These are phyloP conservation scores for Schizopygopsis malacanthus DNA, from an alignment of 2,797 vertebrate genomes.

Conservation along the genomic window DNA sequence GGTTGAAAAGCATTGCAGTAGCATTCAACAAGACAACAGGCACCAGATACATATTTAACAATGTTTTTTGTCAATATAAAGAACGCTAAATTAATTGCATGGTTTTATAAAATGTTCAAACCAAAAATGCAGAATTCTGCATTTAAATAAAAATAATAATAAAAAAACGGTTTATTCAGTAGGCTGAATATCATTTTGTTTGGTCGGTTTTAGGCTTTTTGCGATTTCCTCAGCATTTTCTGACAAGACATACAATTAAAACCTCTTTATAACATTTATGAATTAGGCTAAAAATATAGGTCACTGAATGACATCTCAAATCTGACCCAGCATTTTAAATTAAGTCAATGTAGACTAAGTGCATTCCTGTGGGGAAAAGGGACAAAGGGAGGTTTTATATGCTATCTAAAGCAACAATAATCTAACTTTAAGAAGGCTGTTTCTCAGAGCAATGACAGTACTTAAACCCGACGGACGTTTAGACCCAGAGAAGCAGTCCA, in stretches of 20 bases:
- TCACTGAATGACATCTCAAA: neutral
- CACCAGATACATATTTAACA: too few species aligned
- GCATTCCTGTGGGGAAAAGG: neutral
- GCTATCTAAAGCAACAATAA: neutral
- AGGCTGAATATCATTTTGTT: neutral
- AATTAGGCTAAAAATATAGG: neutral
- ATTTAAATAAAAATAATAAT: too few species aligned
- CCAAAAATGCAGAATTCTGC: too few species aligned
- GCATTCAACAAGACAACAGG: too few species aligned
- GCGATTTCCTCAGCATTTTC: too few species aligned
- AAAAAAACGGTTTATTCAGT: neutral
- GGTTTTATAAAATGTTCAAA: too few species aligned
- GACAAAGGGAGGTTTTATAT: neutral
- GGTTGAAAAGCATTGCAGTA: too few species aligned
- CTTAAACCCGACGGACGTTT: neutral
- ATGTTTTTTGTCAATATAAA: too few species aligned
- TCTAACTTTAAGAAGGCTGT: neutral
- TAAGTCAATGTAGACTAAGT: neutral
- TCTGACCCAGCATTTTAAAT: neutral
- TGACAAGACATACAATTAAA: neutral
- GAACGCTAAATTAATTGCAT: too few species aligned
- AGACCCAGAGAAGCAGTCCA: constrained; percentile 30
- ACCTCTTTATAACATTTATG: neutral
- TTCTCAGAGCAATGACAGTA: neutral
- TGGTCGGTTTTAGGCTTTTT: neutral